Base-by-base conservation (phyloP, 1,140 invertebrate species). In the Eufriesea mexicana region DNA sequence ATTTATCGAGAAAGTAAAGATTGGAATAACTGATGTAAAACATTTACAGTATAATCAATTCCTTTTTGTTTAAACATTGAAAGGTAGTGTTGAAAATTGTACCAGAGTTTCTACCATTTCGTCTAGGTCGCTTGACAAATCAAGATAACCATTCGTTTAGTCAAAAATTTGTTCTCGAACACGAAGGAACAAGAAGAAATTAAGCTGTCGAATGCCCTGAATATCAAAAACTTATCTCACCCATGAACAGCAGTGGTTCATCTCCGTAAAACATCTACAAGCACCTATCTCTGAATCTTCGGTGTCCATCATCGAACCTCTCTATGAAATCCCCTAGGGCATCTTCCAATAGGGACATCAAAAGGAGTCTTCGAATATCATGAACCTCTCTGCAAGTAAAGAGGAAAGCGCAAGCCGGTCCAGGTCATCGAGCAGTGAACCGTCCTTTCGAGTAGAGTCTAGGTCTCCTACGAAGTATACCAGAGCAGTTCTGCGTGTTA, bases 401-500 rank as follows among this genome's bases (percentile, higher is more conserved):
- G 54, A 59, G 45, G 49, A 47, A 70, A 73, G 20, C 49, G 42
- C 42, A 35, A 71, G 12, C 18, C 20, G 35, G 68, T 67, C 74
- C 71, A 45, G 64, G 75, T 61, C 64, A 79, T 86, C 79, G 86
- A 87, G 75, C 85, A 75, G 77, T 67, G 80, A 84, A 75, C 70
- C 67, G 23, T 67, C 71, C 62, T 59, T 35, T 47, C 62, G 23
- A 70, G 61, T 23, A 67, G 54, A 62, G 35, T 73, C 59, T 68
- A 72, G 25, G 54, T 83, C 54, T 55, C 64, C 20, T 73, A 47
- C 25, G 57, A 49, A 61, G 64, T 20, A 23, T 61, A 47, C 70
- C 72, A 25, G 35, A 45, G 18, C 87, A 93, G 92, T 93, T 93
- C 93, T 92, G 93, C 89, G 90, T 90, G 91, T 92, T 91, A 91